Evolutionary conservation across 2,797 vertebrate genomes (phyloP), one percentile per base, ranked within the genome.

Genomic region (Crenuchus spilurus): DNA sequence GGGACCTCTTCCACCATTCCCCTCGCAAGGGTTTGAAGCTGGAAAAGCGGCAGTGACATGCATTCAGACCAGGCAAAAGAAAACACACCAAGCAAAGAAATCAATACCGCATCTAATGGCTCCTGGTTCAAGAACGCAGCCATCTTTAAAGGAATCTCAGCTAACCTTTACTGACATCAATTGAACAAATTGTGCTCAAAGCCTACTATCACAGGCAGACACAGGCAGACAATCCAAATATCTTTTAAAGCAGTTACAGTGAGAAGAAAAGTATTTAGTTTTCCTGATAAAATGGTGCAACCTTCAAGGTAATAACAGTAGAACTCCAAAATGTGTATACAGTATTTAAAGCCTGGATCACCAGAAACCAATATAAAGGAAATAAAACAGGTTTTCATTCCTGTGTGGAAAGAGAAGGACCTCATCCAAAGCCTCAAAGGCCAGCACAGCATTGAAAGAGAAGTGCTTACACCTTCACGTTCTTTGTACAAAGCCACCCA

Each of bases 11-110:
- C 97, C 96, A 6, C 91, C 88, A 73, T 97, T 97, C 68, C 88
- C 93, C 72, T 93, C 92, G 20, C 98, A 99, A 0, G 97, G 98
- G 89, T 98, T 99, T 30, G 94, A 88, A 75, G 94, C 97, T 99
- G 86, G 24, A 91, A 87, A 78, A 16, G 70, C 63, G 76, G 42
- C 54, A 30, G 61, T 39, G 65, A 76, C 48, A 68, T 1, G 30
- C 66, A 76, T 78, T 74, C 58, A 78, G 33, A 64, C 63, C 79
- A 13, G 39, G 13, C 44, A 35, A 33, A 70, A 70, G 48, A 62
- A 72, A 76, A 77, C 51, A 77, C 14, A 72, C 9, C 6, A 55
- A 79, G n/a, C 22, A 64, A 3, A 74, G 35, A 72, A 82, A 82
- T 80, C 81, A 71, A 80, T 83, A 78, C 10, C 26, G 42, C 58